A percentile compares a stretch with the other conserved stretches of the same genome.
These are phyloP conservation scores for Rhamphomyia laevipes DNA, from an alignment of 2,888 invertebrate species.

Conservation along the genomic window DNA sequence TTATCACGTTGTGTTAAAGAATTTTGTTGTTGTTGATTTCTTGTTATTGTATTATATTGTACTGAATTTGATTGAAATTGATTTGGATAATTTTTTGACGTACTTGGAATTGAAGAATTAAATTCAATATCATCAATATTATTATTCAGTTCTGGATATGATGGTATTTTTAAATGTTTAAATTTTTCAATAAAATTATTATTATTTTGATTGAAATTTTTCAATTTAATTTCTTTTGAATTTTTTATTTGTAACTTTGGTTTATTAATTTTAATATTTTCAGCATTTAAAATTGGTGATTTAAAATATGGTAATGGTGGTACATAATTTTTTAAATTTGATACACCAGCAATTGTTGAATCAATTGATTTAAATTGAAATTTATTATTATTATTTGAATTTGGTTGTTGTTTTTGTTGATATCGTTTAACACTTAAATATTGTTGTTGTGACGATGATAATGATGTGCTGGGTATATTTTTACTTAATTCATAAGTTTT, in stretches of 20 bases:
- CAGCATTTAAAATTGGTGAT: conserved; percentile 33
- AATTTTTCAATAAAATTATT: too few relatives aligned
- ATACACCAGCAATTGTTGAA: too few relatives aligned
- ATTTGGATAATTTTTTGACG: not conserved
- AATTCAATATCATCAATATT: not conserved
- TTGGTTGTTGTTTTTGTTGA: conserved; percentile 5
- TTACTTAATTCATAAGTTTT: conserved; percentile 14
- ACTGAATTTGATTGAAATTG: too few relatives aligned
- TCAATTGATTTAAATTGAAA: too few relatives aligned
- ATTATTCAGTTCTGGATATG: conserved; percentile 4
- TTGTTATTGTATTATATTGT: not conserved
- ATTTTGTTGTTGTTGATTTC: conserved; percentile 6
- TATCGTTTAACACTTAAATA: conserved; percentile 6
- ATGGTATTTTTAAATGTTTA: conserved; percentile 8
- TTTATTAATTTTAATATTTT: conserved; percentile 35
- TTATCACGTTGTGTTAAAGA: not conserved
- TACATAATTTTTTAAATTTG: conserved; percentile 30
- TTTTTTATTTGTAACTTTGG: conserved; percentile 29
- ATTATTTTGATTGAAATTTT: not conserved
- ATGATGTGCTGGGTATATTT: not conserved
- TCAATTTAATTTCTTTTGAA: not conserved
- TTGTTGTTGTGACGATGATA: too few relatives aligned
- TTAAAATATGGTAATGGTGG: conserved; percentile 36
- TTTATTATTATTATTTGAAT: too few relatives aligned
- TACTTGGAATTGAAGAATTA: not conserved